Evolutionary conservation across 2,113 vertebrate genomes (phyloP).

Genomic region (Taurulus bubalis): DNA sequence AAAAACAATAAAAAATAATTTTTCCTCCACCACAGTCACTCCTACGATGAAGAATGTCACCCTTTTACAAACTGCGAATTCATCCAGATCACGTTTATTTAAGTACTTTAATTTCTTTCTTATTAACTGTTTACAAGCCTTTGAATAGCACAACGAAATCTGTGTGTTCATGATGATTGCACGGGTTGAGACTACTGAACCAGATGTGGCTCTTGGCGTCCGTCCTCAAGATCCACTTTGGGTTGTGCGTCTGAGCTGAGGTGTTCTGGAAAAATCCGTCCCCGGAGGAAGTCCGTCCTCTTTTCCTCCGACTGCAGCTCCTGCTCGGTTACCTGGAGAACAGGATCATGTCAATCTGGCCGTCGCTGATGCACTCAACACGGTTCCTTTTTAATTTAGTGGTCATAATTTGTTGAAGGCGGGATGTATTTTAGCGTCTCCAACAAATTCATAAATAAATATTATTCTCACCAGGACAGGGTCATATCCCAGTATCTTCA

Average conservation of each 20-base stretch:
- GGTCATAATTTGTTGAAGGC: background rate
- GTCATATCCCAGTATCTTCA: constrained; percentile 87
- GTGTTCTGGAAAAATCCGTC: constrained; percentile 77
- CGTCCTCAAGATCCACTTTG: background rate
- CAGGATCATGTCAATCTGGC: background rate
- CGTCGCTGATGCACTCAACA: background rate
- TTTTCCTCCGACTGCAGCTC: constrained; percentile 80
- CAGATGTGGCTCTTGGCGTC: background rate
- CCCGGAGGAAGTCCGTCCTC: constrained; percentile 77
- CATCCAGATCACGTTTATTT: background rate
- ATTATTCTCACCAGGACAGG: constrained; percentile 86
- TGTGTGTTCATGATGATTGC: too few species aligned
- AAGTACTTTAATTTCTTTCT: background rate
- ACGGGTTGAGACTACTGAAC: background rate
- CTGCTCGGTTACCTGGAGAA: constrained; percentile 79
- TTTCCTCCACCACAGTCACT: background rate
- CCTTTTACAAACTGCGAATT: background rate
- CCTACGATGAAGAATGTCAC: background rate
- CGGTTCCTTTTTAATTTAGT: background rate
- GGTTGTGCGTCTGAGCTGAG: background rate
- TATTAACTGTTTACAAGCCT: background rate
- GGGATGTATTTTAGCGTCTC: background rate
- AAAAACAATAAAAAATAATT: background rate
- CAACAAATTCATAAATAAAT: background rate
- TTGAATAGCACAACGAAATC: background rate